A percentile compares a stretch with the other conserved stretches of the same genome.
Conservation (phyloP, 2,797 vertebrate genomes). For the Momotus momota region DNA sequence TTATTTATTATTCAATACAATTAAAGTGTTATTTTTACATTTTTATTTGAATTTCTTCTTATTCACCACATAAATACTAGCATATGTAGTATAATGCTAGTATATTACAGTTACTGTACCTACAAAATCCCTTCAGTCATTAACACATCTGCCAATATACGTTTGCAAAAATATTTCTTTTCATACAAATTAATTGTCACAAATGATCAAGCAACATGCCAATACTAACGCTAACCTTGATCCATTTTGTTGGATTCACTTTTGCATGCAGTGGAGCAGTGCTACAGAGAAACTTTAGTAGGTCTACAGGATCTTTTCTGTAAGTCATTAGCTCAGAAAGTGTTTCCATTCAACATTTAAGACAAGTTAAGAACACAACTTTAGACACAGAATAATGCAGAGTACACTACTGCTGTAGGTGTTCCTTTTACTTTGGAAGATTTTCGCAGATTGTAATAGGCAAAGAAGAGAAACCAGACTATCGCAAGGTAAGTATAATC, state of each 20-base stretch:
- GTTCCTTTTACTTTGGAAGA: neutral
- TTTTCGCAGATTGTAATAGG: neutral
- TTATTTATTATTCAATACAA: neutral
- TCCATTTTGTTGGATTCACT: neutral
- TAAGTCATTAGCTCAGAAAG: neutral
- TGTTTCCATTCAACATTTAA: neutral
- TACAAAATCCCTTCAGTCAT: neutral
- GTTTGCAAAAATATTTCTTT: neutral
- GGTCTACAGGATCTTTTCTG: neutral
- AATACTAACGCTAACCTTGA: neutral
- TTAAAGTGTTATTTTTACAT: neutral
- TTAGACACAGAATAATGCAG: neutral
- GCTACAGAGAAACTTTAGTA: neutral
- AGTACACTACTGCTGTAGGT: neutral
- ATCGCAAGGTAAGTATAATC: neutral
- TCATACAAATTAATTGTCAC: neutral
- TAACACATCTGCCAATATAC: neutral
- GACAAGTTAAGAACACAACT: neutral
- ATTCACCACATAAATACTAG: neutral
- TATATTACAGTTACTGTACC: neutral
- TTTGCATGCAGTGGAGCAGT: neutral
- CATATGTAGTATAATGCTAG: too few relatives aligned
- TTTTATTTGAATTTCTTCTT: neutral
- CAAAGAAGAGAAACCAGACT: neutral
- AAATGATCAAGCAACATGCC: neutral